Evolutionary conservation across 2,888 invertebrate species (phyloP), one percentile per base, ranked within the genome.

Genomic region (Chalcis sispes): DNA sequence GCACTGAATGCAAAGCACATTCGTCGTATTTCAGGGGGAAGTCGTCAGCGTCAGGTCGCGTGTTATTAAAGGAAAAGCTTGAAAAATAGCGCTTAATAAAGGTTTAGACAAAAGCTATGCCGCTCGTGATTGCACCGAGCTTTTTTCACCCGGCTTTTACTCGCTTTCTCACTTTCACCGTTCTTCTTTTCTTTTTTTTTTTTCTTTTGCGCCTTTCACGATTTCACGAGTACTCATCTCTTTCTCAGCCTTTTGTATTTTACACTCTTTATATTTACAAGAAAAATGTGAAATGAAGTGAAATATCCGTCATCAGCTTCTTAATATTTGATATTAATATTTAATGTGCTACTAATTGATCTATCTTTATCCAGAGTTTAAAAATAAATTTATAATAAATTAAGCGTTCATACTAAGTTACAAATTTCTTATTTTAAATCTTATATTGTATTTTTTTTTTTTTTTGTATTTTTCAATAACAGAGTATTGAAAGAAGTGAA

Each of bases 31-130:
- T 52, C 18, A 29, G n/a, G 8, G 7, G 20, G 15, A 15, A 7
- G 46, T 25, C 5, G 52, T 77, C 66, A 75, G 78, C 77, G 72
- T 62, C 75, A 71, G 65, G 52, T 10, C 46, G 36, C 61, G 80
- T 81, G 81, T 81, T 83, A 83, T 83, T 84, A 84, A 83, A 82
- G 80, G 76, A 79, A 80, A 79, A 82, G 81, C 77, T 79, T 82
- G 80, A 82, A 83, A 83, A 83, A 83, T 81, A 81, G 79, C 79
- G 81, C 81, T 81, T 79, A 81, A 79, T 82, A 83, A 84, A 82
- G 81, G 80, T 59, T 40, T 77, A 79, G 70, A 79, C 69, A 85
- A 82, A 83, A 83, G 83, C 82, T 80, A 72, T 67, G 80, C 79
- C 79, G 78, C 66, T 72, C 78, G 79, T 80, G 80, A 84, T 85